These are phyloP conservation scores for Polypedilum vanderplanki DNA, from an alignment of 1,140 invertebrate species.

Conservation along the genomic window DNA sequence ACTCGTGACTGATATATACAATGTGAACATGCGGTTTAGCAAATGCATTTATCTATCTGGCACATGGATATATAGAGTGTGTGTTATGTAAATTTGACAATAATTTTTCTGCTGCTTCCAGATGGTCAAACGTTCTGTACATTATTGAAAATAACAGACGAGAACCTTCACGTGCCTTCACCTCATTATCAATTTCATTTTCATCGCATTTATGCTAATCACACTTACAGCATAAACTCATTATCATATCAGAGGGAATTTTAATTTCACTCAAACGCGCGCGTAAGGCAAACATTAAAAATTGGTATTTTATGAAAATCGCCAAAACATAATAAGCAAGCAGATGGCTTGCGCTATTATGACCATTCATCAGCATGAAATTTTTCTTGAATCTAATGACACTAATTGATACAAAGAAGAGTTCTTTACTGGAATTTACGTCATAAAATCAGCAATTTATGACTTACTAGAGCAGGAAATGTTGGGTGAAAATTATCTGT, in stretches of 20 bases:
- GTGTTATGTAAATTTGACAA: background rate
- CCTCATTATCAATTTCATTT: constrained; percentile 28
- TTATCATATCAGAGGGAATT: constrained; percentile 24
- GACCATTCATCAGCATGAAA: background rate
- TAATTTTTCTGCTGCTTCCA: constrained; percentile 23
- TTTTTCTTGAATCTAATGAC: too few relatives aligned
- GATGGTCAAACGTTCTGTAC: background rate
- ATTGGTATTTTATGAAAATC: constrained; percentile 26
- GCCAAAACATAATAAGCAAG: background rate
- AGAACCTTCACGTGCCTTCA: background rate
- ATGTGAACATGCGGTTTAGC: constrained; percentile 1
- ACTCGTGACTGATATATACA: constrained; percentile 9
- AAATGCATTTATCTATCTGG: constrained; percentile 16
- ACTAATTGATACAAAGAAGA: too few relatives aligned
- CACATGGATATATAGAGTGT: background rate
- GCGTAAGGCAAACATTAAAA: background rate
- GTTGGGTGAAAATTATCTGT: too few relatives aligned
- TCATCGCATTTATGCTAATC: constrained; percentile 23
- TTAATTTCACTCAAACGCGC: constrained; percentile 9
- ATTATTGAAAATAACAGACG: background rate
- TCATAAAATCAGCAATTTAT: too few relatives aligned
- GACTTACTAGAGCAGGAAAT: too few relatives aligned
- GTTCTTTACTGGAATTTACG: too few relatives aligned
- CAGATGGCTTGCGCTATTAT: background rate
- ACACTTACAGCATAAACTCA: background rate